Percentiles rank a stretch among this genome's conserved stretches.
Evolutionary conservation across 1,140 invertebrate species (phyloP).

Genomic region (Atta cephalotes): DNA sequence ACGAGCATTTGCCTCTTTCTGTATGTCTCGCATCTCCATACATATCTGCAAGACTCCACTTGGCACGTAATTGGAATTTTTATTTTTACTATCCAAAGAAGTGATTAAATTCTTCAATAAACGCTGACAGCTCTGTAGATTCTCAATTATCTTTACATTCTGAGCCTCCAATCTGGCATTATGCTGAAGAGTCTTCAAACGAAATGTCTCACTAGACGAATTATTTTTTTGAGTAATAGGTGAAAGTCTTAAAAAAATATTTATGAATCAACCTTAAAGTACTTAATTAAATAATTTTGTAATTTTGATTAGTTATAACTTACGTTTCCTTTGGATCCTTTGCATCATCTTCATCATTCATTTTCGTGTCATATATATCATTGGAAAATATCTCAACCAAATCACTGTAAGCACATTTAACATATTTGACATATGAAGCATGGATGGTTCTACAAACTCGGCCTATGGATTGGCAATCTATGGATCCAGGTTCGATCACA

Average conservation of each 20-base stretch:
- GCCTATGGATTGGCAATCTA: too few species aligned
- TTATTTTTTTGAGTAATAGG: too few species aligned
- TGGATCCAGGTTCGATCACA: too few species aligned
- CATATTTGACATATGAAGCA: background rate
- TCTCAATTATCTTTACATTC: slow-evolving; percentile 19
- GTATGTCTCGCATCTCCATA: slow-evolving; percentile 42
- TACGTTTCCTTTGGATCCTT: background rate
- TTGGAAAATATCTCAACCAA: slow-evolving; percentile 43
- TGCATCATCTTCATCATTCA: background rate
- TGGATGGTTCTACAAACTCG: background rate
- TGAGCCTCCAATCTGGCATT: slow-evolving; percentile 43
- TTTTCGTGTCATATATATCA: background rate
- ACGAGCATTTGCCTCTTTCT: slow-evolving; percentile 22
- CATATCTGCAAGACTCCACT: slow-evolving; percentile 36
- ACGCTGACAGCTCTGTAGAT: slow-evolving; percentile 42
- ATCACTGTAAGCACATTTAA: background rate
- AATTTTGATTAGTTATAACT: slow-evolving; percentile 1
- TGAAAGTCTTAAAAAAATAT: slow-evolving; percentile 7
- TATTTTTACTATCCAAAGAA: slow-evolving; percentile 16
- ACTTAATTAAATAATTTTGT: background rate
- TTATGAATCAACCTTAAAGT: background rate
- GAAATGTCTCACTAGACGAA: too few species aligned
- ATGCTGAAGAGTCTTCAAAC: slow-evolving; percentile 3
- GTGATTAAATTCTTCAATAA: slow-evolving; percentile 24
- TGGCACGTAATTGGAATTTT: slow-evolving; percentile 24